A percentile compares a stretch with the other conserved stretches of the same genome.
Conservation (phyloP, 2,797 vertebrate genomes). For the Trichosurus vulpecula region DNA sequence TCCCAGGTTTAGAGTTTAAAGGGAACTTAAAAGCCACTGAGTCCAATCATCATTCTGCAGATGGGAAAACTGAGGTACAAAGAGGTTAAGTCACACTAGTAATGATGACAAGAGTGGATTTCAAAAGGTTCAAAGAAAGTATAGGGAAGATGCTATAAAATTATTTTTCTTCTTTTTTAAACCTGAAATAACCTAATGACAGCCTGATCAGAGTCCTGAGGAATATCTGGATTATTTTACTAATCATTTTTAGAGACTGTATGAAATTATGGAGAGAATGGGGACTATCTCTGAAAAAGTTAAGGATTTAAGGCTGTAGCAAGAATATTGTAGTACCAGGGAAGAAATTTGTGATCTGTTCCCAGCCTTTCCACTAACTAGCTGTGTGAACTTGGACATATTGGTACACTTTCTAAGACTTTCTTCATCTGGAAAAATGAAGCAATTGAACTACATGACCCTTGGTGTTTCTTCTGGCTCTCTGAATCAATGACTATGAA, state of each 20-base stretch:
- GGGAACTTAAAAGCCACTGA: not conserved
- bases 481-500: not conserved
- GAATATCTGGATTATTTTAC: not conserved
- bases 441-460: not conserved
- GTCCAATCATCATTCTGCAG: not conserved
- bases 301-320: not conserved
- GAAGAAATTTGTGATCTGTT: not conserved
- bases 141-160: not conserved
- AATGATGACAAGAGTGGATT: not conserved
- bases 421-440: not conserved
- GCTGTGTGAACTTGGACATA: not conserved
- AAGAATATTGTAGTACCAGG: not conserved
- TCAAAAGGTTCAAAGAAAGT: not conserved
- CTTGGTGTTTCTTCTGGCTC: not conserved
- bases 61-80: not conserved
- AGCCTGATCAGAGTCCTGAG: not conserved
- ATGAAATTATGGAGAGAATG: not conserved
- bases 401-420: not conserved
- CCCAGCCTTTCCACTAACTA: not conserved
- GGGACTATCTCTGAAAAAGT: not conserved
- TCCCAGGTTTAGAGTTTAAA: not conserved
- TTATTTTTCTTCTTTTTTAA: not conserved
- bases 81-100: not conserved
- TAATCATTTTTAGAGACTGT: not conserved
- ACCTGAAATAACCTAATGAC: not conserved